Conservation (phyloP, 1,140 invertebrate species). For the Drosophila jambulina region DNA sequence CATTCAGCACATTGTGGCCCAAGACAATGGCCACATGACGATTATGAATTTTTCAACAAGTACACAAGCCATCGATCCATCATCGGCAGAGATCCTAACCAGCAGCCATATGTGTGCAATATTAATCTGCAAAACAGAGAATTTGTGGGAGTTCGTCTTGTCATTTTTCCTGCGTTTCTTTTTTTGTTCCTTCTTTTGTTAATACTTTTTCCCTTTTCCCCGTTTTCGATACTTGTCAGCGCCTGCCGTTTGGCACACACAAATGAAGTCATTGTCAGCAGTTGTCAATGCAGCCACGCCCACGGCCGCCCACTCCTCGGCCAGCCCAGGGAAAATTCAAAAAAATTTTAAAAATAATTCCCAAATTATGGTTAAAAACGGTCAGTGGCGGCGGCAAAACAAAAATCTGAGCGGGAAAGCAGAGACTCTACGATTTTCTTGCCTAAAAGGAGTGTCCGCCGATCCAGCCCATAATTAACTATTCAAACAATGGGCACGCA, state of each 20-base stretch:
- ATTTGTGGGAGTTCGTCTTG: slow-evolving; percentile 31
- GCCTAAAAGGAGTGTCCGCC: slow-evolving; percentile 70
- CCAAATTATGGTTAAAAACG: slow-evolving; percentile 79
- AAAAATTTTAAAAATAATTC: slow-evolving; percentile 74
- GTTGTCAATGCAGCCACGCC: slow-evolving; percentile 77
- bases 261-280: slow-evolving; percentile 81
- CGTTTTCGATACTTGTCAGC: slow-evolving; percentile 42
- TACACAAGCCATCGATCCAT: slow-evolving; percentile 64
- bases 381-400: slow-evolving; percentile 49
- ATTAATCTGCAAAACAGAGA: slow-evolving; percentile 65
- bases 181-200: slow-evolving; percentile 18
- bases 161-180: slow-evolving; percentile 25
- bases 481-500: slow-evolving; percentile 78
- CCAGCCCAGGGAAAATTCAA: slow-evolving; percentile 49
- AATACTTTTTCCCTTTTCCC: slow-evolving; percentile 1
- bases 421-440: slow-evolving; percentile 13
- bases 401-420: slow-evolving; percentile 35
- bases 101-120: slow-evolving; percentile 75
- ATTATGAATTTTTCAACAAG: slow-evolving; percentile 54
- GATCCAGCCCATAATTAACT: slow-evolving; percentile 83
- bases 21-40: slow-evolving; percentile 41
- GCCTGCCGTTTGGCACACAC: slow-evolving; percentile 38
- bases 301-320: slow-evolving; percentile 16
- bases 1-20: slow-evolving; percentile 42
- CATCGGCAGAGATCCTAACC: slow-evolving; percentile 40